Evolutionary conservation across 2,888 invertebrate genomes (phyloP).

Genomic region (Sabatieria punctata): DNA sequence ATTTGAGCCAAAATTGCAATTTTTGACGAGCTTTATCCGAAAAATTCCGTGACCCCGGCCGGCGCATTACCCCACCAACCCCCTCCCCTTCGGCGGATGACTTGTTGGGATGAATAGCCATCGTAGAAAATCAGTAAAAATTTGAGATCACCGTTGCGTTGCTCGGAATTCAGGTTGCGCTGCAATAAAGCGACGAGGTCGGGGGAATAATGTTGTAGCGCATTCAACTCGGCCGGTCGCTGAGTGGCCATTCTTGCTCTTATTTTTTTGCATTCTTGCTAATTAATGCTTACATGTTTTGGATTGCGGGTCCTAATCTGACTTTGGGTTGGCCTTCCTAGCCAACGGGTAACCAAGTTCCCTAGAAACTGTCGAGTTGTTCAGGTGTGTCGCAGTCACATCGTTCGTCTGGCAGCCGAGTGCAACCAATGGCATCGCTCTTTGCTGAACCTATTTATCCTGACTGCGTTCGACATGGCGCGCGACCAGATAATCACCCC

Average conservation of each 20-base stretch:
- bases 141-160: too few relatives aligned
- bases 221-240: too few relatives aligned
- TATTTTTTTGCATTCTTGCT: not conserved
- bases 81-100: too few relatives aligned
- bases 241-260: not conserved
- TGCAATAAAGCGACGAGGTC: too few relatives aligned
- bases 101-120: too few relatives aligned
- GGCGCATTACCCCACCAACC: too few relatives aligned
- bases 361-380: not conserved
- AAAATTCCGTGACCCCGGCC: too few relatives aligned
- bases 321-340: not conserved
- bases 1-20: too few relatives aligned
- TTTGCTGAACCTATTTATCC: constrained; percentile 46
- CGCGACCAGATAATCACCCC: constrained; percentile 72
- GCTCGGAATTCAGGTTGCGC: too few relatives aligned
- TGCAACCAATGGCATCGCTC: constrained; percentile 43
- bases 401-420: not conserved
- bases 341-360: not conserved
- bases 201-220: too few relatives aligned
- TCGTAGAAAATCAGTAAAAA: not conserved
- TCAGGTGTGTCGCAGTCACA: not conserved
- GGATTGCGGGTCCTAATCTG: not conserved
- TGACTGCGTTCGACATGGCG: constrained; percentile 71
- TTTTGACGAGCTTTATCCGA: too few relatives aligned
- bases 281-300: too few relatives aligned